Percentiles rank a stretch among this genome's conserved stretches.
phyloP scores from a whole-genome alignment of 2,113 vertebrate species.

The Prinia subflava region DNA sequence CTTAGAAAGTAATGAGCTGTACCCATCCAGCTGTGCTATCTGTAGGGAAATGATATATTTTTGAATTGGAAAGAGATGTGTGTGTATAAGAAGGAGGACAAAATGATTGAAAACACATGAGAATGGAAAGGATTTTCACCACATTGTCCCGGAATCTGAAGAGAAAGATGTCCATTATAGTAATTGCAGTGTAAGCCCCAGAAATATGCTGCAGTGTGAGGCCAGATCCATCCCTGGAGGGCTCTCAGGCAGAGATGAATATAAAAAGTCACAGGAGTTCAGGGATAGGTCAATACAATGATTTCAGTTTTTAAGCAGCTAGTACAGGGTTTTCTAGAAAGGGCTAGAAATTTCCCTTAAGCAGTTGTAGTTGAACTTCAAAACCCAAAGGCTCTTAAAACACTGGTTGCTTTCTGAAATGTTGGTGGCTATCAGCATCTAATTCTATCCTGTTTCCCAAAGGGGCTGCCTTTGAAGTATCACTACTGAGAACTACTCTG shows the following conservation, averaged over 20 bases:
- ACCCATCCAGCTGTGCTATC: constrained; percentile 8
- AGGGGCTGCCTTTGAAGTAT: background rate
- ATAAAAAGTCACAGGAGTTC: background rate
- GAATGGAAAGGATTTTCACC: background rate
- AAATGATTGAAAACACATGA: background rate
- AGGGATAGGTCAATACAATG: background rate
- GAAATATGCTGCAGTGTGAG: background rate
- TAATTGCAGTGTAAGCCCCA: background rate
- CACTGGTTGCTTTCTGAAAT: background rate
- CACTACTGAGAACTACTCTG: background rate
- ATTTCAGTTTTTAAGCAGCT: background rate
- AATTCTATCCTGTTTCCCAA: background rate
- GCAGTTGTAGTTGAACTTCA: background rate
- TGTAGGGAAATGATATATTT: background rate
- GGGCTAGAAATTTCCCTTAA: constrained; percentile 1
- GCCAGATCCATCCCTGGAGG: constrained; percentile 16
- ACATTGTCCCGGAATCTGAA: background rate
- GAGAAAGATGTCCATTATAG: constrained; percentile 2
- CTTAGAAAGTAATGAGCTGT: background rate
- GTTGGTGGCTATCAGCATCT: background rate
- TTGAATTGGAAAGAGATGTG: background rate
- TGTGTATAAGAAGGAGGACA: background rate
- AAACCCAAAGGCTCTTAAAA: background rate
- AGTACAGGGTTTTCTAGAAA: background rate
- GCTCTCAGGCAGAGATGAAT: background rate